phyloP scores from a whole-genome alignment of 2,888 invertebrate genomes.

The Nowickia ferox region DNA sequence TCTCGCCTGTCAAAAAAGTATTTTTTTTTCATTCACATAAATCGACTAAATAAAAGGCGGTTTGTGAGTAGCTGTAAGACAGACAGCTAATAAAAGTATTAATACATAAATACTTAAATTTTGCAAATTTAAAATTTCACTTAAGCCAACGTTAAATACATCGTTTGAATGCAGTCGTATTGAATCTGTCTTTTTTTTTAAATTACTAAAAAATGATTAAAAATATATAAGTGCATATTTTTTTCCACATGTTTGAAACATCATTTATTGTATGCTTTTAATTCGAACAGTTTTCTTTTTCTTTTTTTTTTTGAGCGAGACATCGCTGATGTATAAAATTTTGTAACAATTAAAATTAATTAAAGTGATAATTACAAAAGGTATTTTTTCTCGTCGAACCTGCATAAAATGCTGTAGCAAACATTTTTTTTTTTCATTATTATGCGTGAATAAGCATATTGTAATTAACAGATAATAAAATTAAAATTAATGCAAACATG shows the following conservation, averaged over 20 bases:
- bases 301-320: constrained; percentile 30
- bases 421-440: constrained; percentile 65
- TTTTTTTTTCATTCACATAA: not conserved
- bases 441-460: constrained; percentile 70
- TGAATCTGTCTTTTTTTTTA: constrained; percentile 13
- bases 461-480: constrained; percentile 71
- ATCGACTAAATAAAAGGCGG: not conserved
- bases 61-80: not conserved
- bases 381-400: constrained; percentile 55
- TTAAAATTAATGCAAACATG: constrained; percentile 64
- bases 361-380: constrained; percentile 71
- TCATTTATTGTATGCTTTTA: constrained; percentile 5
- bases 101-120: constrained; percentile 12
- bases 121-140: not conserved
- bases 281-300: constrained; percentile 1
- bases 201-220: not conserved
- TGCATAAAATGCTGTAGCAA: constrained; percentile 68
- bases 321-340: constrained; percentile 64
- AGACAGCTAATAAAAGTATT: not conserved
- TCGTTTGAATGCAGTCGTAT: constrained; percentile 1
- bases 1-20: constrained; percentile 42
- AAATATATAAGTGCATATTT: constrained; percentile 11
- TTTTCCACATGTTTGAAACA: not conserved
- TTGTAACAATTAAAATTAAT: constrained; percentile 71
- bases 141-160: not conserved